Percentiles rank a stretch among this genome's conserved stretches.
Evolutionary conservation across 2,113 vertebrate genomes (phyloP).

Genomic region (Platanista minor): DNA sequence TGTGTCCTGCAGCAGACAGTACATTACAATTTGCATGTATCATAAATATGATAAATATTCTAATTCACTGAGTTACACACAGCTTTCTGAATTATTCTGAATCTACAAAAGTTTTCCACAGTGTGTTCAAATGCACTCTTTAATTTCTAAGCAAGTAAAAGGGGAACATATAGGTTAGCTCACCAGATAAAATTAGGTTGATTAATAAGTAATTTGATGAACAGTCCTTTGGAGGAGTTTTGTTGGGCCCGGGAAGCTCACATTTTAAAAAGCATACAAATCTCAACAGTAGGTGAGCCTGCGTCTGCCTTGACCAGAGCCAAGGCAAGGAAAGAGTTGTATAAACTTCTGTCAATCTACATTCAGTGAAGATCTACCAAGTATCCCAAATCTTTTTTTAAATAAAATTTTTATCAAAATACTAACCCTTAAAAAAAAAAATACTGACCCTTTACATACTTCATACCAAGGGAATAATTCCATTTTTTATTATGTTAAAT

Average conservation of each 20-base stretch:
- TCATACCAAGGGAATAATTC: not conserved
- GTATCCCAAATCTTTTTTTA: not conserved
- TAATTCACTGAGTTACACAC: not conserved
- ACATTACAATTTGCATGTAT: not conserved
- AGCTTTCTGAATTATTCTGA: not conserved
- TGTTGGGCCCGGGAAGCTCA: not conserved
- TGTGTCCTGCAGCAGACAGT: not conserved
- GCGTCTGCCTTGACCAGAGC: not conserved
- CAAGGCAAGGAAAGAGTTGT: not conserved
- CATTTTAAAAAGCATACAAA: not conserved
- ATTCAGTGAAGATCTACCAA: not conserved
- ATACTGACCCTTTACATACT: not conserved
- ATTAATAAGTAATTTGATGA: not conserved
- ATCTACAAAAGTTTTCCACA: not conserved
- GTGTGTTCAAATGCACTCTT: not conserved
- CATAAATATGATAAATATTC: not conserved
- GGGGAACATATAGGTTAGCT: not conserved
- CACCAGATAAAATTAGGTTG: not conserved
- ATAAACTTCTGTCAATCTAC: too few relatives aligned
- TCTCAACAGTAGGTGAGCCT: not conserved
- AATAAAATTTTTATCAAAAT: not conserved
- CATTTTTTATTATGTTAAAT: not conserved
- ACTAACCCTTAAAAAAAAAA: not conserved
- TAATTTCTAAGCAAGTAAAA: not conserved
- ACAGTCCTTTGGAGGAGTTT: not conserved